Conservation (phyloP, 2,888 invertebrate genomes). For the Agrypnus murinus region DNA sequence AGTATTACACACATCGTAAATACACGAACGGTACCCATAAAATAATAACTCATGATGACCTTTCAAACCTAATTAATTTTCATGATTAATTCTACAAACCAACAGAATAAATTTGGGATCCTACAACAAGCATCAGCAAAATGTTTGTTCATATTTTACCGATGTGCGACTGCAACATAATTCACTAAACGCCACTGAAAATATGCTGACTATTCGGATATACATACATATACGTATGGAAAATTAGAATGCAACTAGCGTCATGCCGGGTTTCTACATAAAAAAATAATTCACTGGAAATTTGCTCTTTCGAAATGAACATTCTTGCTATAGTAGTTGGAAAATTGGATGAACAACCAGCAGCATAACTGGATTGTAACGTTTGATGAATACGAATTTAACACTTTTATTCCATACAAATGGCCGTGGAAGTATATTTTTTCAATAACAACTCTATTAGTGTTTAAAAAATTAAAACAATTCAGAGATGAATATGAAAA, state of each 20-base stretch:
- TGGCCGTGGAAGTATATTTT: too few relatives aligned
- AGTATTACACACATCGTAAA: slow-evolving; percentile 22
- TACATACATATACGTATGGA: slow-evolving; percentile 2
- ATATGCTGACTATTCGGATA: slow-evolving; percentile 18
- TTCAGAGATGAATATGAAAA: too few relatives aligned
- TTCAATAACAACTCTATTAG: too few relatives aligned
- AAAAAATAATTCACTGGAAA: not conserved
- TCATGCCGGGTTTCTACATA: not conserved
- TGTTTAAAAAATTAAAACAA: too few relatives aligned
- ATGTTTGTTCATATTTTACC: slow-evolving; percentile 26
- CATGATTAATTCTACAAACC: slow-evolving; percentile 15
- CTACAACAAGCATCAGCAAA: slow-evolving; percentile 15
- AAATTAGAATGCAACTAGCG: slow-evolving; percentile 13
- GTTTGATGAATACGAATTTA: slow-evolving; percentile 4
- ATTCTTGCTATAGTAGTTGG: not conserved
- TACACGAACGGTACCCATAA: slow-evolving; percentile 12
- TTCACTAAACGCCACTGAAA: not conserved
- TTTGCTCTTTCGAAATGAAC: not conserved
- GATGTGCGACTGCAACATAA: slow-evolving; percentile 10
- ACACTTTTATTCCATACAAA: not conserved
- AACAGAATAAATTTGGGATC: slow-evolving; percentile 12
- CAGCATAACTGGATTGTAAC: not conserved
- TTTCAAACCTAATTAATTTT: slow-evolving; percentile 31
- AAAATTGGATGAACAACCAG: not conserved
- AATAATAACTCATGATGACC: slow-evolving; percentile 24